A percentile compares a stretch with the other conserved stretches of the same genome.
phyloP scores from a whole-genome alignment of 64 coral and sea anemone species.

The Orbicella faveolata region DNA sequence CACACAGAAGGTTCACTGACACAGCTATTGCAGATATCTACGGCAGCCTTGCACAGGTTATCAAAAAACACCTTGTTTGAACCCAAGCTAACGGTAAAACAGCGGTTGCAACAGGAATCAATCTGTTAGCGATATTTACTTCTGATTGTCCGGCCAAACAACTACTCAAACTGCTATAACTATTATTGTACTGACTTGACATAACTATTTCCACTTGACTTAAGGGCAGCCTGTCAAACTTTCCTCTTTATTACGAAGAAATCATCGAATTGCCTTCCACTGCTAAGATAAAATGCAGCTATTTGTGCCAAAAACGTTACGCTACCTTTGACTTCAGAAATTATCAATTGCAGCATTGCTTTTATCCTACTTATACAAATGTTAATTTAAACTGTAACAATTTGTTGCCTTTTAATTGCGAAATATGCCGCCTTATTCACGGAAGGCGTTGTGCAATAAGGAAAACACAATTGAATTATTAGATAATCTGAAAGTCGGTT shows the following conservation, averaged over 20 bases:
- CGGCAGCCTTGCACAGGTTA: background rate
- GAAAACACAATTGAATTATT: constrained; percentile 10
- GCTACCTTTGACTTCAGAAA: no score
- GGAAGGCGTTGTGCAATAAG: background rate
- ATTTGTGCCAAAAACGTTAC: constrained; percentile 22
- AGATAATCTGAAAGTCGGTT: background rate
- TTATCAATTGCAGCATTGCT: background rate
- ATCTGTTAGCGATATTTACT: background rate
- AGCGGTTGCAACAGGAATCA: background rate
- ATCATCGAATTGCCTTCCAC: background rate
- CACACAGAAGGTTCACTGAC: background rate
- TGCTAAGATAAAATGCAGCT: background rate
- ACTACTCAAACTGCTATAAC: background rate
- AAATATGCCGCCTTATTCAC: background rate
- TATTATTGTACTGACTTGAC: background rate
- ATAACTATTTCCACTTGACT: background rate
- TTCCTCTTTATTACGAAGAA: constrained; percentile 7
- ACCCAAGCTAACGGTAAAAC: background rate
- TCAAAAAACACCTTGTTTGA: background rate
- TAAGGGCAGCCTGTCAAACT: background rate
- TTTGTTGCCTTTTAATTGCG: constrained; percentile 9
- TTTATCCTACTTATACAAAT: constrained; percentile 13
- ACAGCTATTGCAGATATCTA: background rate
- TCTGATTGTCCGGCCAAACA: no score
- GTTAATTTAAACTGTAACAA: constrained; percentile 24